Evolutionary conservation across 2,888 invertebrate species (phyloP).

Genomic region (Tetanocera ferruginea): DNA sequence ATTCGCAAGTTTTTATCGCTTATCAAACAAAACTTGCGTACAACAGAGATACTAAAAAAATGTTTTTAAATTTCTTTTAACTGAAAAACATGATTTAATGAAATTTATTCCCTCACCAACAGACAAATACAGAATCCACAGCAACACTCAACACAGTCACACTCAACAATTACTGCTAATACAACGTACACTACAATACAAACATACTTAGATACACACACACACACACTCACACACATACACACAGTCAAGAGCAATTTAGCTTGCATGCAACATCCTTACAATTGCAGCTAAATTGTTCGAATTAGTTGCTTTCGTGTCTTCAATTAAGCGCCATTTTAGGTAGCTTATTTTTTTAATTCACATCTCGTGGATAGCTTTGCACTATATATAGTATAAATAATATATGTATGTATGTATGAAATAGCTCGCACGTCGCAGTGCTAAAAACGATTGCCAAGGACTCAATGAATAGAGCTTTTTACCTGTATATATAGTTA

Average conservation of each 20-base stretch:
- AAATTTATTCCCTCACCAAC: neutral
- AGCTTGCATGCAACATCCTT: neutral
- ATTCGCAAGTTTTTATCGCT: too few relatives aligned
- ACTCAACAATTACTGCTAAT: too few relatives aligned
- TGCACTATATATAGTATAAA: too few relatives aligned
- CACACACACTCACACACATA: neutral
- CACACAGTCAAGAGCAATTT: neutral
- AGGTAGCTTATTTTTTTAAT: neutral
- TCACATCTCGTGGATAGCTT: neutral
- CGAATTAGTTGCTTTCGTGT: constrained; percentile 11
- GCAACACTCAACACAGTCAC: too few relatives aligned
- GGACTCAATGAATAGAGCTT: neutral
- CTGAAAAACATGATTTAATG: too few relatives aligned
- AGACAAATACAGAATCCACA: neutral
- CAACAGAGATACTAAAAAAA: too few relatives aligned
- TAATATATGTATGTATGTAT: too few relatives aligned
- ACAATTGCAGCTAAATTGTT: constrained; percentile 24
- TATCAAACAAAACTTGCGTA: too few relatives aligned
- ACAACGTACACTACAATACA: too few relatives aligned
- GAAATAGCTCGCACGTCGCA: too few relatives aligned
- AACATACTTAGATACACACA: neutral
- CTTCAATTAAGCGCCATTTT: constrained; percentile 22
- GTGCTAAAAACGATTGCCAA: neutral
- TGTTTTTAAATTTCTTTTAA: too few relatives aligned
- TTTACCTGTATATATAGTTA: neutral